Percentiles rank a stretch among this genome's conserved stretches.
phyloP scores from a whole-genome alignment of 1,140 invertebrate genomes.

The Drosophila albomicans region DNA sequence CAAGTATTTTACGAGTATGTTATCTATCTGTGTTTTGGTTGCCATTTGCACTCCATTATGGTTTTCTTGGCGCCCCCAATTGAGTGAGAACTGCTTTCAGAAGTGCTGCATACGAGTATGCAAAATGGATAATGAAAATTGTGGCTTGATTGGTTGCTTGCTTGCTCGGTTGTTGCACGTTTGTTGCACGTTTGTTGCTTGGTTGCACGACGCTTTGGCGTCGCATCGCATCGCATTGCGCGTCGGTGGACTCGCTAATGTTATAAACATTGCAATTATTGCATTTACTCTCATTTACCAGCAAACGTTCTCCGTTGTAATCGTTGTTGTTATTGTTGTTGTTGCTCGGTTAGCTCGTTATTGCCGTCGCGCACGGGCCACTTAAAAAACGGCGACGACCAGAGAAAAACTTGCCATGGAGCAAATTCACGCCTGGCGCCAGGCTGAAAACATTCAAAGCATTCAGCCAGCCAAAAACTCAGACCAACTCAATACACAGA shows the following conservation, averaged over 20 bases:
- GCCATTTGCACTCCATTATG: slow-evolving; percentile 42
- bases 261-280: slow-evolving; percentile 81
- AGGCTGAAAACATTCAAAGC: slow-evolving; percentile 14
- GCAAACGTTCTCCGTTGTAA: slow-evolving; percentile 36
- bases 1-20: no score
- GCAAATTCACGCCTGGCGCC: slow-evolving; percentile 78
- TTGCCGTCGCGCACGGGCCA: slow-evolving; percentile 72
- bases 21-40: slow-evolving; percentile 12
- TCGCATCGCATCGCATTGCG: slow-evolving; percentile 66
- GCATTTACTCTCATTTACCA: slow-evolving; percentile 81
- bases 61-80: slow-evolving; percentile 37
- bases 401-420: slow-evolving; percentile 69
- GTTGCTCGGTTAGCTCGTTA: slow-evolving; percentile 58
- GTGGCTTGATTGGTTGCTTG: slow-evolving; percentile 57
- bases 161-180: no score
- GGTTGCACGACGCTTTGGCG: slow-evolving; percentile 35
- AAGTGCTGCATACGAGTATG: slow-evolving; percentile 7
- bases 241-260: slow-evolving; percentile 52
- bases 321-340: slow-evolving; percentile 34
- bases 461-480: slow-evolving; percentile 34
- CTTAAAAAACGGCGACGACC: slow-evolving; percentile 61
- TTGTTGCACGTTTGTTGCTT: not conserved
- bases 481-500: no score
- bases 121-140: slow-evolving; percentile 48
- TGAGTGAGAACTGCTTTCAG: not conserved